phyloP scores from a whole-genome alignment of 1,140 invertebrate species.

The Rhagoletis zephyria region DNA sequence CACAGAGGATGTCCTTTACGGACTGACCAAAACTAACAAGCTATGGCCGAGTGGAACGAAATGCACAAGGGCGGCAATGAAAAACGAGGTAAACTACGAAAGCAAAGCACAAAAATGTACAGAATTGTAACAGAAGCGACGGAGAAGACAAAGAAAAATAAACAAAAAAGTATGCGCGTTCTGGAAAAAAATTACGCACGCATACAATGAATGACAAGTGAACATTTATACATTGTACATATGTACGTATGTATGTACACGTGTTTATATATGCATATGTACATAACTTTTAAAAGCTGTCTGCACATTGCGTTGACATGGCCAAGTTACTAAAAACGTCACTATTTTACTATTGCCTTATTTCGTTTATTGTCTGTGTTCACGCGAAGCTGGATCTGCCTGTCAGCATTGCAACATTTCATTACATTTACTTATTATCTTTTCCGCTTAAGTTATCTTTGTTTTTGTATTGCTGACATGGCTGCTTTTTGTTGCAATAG shows the following conservation, averaged over 20 bases:
- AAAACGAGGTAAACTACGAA: neutral
- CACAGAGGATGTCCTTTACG: neutral
- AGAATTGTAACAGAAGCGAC: neutral
- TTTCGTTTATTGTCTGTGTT: neutral
- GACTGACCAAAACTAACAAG: neutral
- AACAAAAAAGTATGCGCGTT: conserved; percentile 4
- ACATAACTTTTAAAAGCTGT: too few relatives aligned
- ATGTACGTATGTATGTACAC: too few relatives aligned
- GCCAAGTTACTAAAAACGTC: neutral
- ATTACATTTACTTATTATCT: neutral
- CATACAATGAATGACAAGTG: neutral
- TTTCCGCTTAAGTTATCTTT: neutral
- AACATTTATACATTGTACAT: too few relatives aligned
- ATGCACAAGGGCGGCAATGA: neutral
- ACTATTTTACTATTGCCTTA: neutral
- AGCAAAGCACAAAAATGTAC: neutral
- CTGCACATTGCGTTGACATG: neutral
- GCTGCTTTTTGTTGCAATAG: neutral
- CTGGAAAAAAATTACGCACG: neutral
- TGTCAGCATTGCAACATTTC: neutral
- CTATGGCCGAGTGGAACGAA: neutral
- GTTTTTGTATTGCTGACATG: neutral
- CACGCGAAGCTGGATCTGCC: neutral
- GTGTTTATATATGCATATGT: neutral
- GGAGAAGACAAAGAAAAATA: neutral